These are phyloP conservation scores for Passer montanus DNA, from an alignment of 2,113 vertebrate species.

Conservation along the genomic window DNA sequence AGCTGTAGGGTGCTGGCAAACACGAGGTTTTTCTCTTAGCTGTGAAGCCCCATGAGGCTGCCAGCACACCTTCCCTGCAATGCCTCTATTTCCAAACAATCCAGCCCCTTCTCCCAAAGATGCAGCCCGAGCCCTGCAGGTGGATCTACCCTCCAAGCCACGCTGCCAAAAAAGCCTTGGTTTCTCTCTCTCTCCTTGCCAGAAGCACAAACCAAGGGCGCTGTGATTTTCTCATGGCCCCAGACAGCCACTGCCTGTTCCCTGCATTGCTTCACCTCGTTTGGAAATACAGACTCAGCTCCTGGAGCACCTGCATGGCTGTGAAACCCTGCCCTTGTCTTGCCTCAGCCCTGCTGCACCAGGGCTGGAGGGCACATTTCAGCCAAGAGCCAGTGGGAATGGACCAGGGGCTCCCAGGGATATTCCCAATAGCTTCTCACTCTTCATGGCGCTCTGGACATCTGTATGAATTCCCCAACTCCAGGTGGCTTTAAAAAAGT, in stretches of 20 bases:
- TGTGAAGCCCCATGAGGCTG: not conserved
- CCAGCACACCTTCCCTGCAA: not conserved
- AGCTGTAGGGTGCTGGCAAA: not conserved
- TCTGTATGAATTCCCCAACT: not conserved
- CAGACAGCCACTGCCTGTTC: not conserved
- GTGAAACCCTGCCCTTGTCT: not conserved
- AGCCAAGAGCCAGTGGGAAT: not conserved
- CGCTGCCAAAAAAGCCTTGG: not conserved
- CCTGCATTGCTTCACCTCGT: not conserved
- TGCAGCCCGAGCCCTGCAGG: not conserved
- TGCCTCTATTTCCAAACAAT: not conserved
- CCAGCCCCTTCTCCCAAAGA: not conserved
- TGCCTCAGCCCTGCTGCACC: not conserved
- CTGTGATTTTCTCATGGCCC: fast-evolving
- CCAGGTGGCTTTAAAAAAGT: not conserved
- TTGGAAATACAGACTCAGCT: not conserved
- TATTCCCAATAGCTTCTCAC: not conserved
- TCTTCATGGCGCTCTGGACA: not conserved
- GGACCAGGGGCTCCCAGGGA: not conserved
- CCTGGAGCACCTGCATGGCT: not conserved
- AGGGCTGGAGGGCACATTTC: not conserved
- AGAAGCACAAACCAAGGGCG: not conserved
- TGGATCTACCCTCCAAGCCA: not conserved
- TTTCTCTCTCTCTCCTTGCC: not conserved
- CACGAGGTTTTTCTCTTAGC: fast-evolving